These are phyloP conservation scores for Xerus inauris DNA, from an alignment of 2,113 vertebrate genomes.

Conservation along the genomic window DNA sequence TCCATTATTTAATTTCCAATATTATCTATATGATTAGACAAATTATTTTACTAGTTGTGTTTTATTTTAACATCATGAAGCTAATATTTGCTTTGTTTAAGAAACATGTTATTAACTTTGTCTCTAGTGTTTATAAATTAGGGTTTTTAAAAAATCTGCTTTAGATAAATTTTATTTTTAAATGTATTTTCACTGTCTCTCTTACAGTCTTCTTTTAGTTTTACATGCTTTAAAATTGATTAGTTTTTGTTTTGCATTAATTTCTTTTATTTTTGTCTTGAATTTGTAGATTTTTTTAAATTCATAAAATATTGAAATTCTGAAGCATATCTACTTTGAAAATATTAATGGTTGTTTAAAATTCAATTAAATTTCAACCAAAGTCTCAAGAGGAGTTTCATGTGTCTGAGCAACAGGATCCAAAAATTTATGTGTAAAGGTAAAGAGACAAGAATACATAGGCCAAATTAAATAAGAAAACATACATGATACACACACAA, in stretches of 20 bases:
- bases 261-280: neutral
- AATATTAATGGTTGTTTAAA: neutral
- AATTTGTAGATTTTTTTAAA: neutral
- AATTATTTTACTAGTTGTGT: neutral
- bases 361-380: neutral
- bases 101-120: neutral
- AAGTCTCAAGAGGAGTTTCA: neutral
- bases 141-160: neutral
- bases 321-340: neutral
- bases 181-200: neutral
- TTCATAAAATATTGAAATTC: neutral
- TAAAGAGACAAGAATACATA: neutral
- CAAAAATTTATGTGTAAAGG: neutral
- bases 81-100: neutral
- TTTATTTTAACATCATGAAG: neutral
- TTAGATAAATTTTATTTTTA: neutral
- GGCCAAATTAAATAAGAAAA: neutral
- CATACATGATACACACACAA: neutral
- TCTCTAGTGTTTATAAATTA: neutral
- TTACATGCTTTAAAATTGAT: neutral
- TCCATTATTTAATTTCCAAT: neutral
- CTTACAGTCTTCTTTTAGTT: neutral
- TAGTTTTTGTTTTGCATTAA: neutral
- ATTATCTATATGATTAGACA: neutral
- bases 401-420: neutral